A percentile compares a stretch with the other conserved stretches of the same genome.
phyloP scores from a whole-genome alignment of 1,140 invertebrate genomes.

The Bicyclus anynana region DNA sequence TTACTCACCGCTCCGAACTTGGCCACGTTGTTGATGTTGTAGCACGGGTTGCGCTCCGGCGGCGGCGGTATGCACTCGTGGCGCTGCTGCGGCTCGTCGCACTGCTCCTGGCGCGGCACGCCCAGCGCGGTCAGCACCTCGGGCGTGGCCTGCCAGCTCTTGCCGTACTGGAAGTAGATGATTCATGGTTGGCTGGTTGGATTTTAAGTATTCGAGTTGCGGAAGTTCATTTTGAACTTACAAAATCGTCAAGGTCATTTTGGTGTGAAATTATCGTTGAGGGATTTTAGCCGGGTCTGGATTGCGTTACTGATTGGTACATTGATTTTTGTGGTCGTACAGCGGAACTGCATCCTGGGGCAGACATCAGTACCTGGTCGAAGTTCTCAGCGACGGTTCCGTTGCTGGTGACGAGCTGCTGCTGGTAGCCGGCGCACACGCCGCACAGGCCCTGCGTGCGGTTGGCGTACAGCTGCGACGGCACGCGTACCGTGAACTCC shows the following conservation, averaged over 20 bases:
- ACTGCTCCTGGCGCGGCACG: slow-evolving; percentile 43
- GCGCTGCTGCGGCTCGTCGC: slow-evolving; percentile 38
- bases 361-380: slow-evolving; percentile 2
- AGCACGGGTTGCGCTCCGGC: slow-evolving; percentile 80
- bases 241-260: too few species aligned
- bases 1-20: slow-evolving; percentile 77
- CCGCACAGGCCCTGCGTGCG: slow-evolving; percentile 89
- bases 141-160: slow-evolving; percentile 55
- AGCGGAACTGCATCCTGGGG: too few species aligned
- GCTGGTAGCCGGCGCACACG: slow-evolving; percentile 83
- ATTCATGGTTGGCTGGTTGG: too few species aligned
- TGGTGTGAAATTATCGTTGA: too few species aligned
- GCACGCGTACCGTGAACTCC: slow-evolving; percentile 81
- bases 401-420: slow-evolving; percentile 64
- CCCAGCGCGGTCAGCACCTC: slow-evolving; percentile 32
- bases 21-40: slow-evolving; percentile 79
- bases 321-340: too few species aligned
- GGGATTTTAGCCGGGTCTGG: too few species aligned
- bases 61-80: slow-evolving; percentile 76
- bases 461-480: slow-evolving; percentile 84
- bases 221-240: too few species aligned
- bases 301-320: too few species aligned
- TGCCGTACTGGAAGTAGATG: slow-evolving; percentile 44
- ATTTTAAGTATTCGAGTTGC: too few species aligned
- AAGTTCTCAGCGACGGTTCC: slow-evolving; percentile 57